These are phyloP conservation scores for Tetragonisca angustula DNA, from an alignment of 2,888 invertebrate species.

Conservation along the genomic window DNA sequence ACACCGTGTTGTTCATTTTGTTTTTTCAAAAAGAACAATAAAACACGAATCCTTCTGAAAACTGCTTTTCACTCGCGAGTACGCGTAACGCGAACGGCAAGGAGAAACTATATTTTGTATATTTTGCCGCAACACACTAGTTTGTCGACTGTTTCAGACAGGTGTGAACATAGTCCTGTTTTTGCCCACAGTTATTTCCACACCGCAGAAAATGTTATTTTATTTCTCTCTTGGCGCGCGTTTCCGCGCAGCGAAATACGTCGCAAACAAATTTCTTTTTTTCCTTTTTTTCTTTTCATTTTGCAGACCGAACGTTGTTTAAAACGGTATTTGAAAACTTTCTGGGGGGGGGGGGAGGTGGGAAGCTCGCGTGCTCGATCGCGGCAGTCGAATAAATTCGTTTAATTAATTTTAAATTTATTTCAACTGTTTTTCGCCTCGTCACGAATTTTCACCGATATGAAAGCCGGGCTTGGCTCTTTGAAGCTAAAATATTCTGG, in stretches of 20 bases:
- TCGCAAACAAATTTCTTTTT: background rate
- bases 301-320: too few species aligned
- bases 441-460: background rate
- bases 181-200: background rate
- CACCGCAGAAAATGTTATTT: background rate
- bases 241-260: background rate
- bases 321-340: background rate
- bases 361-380: background rate
- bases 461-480: background rate
- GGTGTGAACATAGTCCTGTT: background rate
- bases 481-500: background rate
- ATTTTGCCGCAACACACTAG: background rate
- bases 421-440: background rate
- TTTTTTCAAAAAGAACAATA: background rate
- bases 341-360: too few species aligned
- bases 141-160: background rate
- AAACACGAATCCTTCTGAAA: background rate
- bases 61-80: background rate
- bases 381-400: background rate
- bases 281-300: too few species aligned
- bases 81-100: background rate
- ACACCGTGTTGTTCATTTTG: too few species aligned
- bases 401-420: background rate
- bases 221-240: background rate
- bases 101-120: background rate